These are phyloP conservation scores for Petaurus breviceps DNA, from an alignment of 2,113 vertebrate species.

Conservation along the genomic window DNA sequence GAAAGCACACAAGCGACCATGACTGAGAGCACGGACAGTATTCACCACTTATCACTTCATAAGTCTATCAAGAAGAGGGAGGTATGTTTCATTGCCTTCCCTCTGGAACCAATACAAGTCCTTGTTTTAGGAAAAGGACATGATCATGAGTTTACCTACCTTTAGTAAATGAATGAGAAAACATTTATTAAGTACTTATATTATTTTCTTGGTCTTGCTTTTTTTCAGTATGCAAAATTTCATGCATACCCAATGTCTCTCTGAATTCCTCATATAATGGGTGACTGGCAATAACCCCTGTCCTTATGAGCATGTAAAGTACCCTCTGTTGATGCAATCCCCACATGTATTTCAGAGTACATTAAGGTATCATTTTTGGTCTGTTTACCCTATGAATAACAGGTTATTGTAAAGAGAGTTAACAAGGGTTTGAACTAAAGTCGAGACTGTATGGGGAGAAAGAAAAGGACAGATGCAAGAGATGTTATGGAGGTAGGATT, in stretches of 20 bases:
- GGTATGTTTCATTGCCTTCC: no score
- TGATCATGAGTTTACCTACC: no score
- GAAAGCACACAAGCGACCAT: not conserved
- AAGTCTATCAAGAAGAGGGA: not conserved
- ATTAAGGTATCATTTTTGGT: not conserved
- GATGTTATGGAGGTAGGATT: no score
- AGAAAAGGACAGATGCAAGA: not conserved
- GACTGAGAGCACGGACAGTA: not conserved
- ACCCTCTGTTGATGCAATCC: not conserved
- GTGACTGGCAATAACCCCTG: not conserved
- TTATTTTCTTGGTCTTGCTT: not conserved
- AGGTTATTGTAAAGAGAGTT: no score
- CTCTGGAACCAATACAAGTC: no score
- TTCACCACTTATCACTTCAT: not conserved
- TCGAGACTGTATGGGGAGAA: not conserved
- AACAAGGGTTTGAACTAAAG: no score
- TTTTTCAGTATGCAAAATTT: not conserved
- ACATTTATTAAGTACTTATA: not conserved
- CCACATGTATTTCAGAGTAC: not conserved
- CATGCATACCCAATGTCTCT: not conserved
- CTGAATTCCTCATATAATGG: not conserved
- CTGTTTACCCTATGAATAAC: not conserved
- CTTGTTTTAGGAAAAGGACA: no score
- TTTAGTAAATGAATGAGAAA: not conserved
- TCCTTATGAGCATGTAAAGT: not conserved